Evolutionary conservation across 2,797 vertebrate species (phyloP).

Genomic region (Lutjanus campechanus): DNA sequence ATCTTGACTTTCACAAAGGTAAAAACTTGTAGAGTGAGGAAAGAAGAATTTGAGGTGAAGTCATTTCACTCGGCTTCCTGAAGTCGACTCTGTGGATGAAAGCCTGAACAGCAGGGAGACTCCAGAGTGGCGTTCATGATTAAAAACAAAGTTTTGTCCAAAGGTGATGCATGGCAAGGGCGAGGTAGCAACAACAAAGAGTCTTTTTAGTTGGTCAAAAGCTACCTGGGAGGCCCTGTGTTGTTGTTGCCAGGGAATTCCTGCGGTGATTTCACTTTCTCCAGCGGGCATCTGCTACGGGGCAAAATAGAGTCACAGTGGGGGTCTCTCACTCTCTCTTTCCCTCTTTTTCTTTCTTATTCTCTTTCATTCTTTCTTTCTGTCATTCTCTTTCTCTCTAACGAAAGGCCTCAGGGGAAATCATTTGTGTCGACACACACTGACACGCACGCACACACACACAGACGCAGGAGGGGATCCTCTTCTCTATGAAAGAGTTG

Average conservation of each 20-base stretch:
- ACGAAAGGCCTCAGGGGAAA: slow-evolving; percentile 62
- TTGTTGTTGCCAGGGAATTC: slow-evolving; percentile 32
- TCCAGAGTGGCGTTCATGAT: background rate
- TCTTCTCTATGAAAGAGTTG: slow-evolving; percentile 57
- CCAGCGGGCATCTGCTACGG: slow-evolving; percentile 13
- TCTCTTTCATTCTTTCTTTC: slow-evolving; percentile 27
- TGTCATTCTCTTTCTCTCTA: slow-evolving; percentile 34
- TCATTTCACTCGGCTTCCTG: background rate
- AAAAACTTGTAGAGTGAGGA: background rate
- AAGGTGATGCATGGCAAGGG: slow-evolving; percentile 30
- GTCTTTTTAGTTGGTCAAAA: background rate
- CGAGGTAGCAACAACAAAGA: slow-evolving; percentile 27
- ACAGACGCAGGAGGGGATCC: slow-evolving; percentile 58
- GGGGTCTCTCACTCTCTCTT: slow-evolving; percentile 21
- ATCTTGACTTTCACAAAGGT: slow-evolving; percentile 6
- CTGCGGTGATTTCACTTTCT: slow-evolving; percentile 57
- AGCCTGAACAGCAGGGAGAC: slow-evolving; percentile 6
- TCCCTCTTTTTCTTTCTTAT: slow-evolving; percentile 6
- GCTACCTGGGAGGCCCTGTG: slow-evolving; percentile 42
- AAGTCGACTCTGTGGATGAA: slow-evolving; percentile 24
- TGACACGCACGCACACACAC: slow-evolving; percentile 53
- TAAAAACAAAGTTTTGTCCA: slow-evolving; percentile 41
- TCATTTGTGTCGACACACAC: slow-evolving; percentile 67
- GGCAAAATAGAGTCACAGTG: slow-evolving; percentile 39
- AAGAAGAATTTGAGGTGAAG: background rate